Conservation (phyloP, 2,113 vertebrate species). For the Murina feae region DNA sequence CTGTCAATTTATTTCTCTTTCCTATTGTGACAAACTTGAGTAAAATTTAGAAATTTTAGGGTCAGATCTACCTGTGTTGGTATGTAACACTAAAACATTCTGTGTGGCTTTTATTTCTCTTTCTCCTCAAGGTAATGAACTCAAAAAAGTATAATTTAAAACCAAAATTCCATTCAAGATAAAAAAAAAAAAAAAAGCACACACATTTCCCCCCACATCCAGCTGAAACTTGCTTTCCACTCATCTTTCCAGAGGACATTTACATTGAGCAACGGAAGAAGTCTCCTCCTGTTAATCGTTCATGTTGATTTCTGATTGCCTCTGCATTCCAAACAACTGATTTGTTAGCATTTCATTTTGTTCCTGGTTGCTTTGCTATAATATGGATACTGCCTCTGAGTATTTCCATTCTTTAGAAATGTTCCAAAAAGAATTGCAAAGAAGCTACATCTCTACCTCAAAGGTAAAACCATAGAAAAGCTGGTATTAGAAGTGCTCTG, state of each 20-base stretch:
- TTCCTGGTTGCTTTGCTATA: not conserved
- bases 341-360: not conserved
- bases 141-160: not conserved
- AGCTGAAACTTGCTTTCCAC: not conserved
- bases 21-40: not conserved
- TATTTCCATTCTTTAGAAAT: not conserved
- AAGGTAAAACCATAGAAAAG: not conserved
- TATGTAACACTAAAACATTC: not conserved
- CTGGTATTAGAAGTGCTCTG: not conserved
- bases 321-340: not conserved
- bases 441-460: not conserved
- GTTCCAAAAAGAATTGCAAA: not conserved
- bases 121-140: not conserved
- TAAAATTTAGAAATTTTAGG: not conserved
- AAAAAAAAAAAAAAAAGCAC: not conserved
- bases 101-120: not conserved
- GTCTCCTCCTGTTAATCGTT: not conserved
- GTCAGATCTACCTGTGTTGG: not conserved
- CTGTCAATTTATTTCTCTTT: not conserved
- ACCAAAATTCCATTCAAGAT: constrained; percentile 6
- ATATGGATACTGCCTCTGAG: not conserved
- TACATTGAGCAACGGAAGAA: not conserved
- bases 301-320: not conserved
- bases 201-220: not conserved
- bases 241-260: not conserved